Conservation (phyloP, 2,888 invertebrate species). For the Caenorhabditis sp. region DNA sequence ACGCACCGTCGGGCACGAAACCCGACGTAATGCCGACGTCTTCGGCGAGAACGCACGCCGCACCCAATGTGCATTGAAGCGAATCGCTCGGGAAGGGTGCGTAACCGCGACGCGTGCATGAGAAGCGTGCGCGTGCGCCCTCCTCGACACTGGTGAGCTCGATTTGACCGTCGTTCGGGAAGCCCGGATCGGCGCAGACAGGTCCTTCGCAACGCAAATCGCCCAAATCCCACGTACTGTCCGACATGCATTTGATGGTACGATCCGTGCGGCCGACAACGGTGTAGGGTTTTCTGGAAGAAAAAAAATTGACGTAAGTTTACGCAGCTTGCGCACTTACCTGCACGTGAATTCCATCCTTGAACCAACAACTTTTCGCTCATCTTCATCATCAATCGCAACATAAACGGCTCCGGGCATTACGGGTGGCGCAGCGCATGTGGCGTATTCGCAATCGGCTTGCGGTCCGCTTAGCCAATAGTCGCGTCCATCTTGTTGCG, state of each 20-base stretch:
- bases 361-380: constrained; percentile 33
- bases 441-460: constrained; percentile 73
- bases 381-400: not conserved
- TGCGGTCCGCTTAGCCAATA: constrained; percentile 70
- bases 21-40: constrained; percentile 90
- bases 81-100: constrained; percentile 62
- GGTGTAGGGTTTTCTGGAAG: constrained; percentile 89
- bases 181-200: constrained; percentile 92
- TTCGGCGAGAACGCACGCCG: constrained; percentile 89
- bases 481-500: constrained; percentile 76
- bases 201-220: constrained; percentile 91
- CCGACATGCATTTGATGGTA: constrained; percentile 86
- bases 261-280: constrained; percentile 92
- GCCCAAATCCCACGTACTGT: constrained; percentile 96
- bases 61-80: constrained; percentile 75
- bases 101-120: constrained; percentile 82
- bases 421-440: constrained; percentile 89
- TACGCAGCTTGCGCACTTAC: no score
- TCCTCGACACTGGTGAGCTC: constrained; percentile 78
- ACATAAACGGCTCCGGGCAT: constrained; percentile 92
- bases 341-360: constrained; percentile 79
- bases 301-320: constrained; percentile 69
- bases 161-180: constrained; percentile 90
- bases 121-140: constrained; percentile 88
- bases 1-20: constrained; percentile 89